Base-by-base conservation (phyloP, 35 echinoderm and acorn worm genomes). In the Diadema setosum region DNA sequence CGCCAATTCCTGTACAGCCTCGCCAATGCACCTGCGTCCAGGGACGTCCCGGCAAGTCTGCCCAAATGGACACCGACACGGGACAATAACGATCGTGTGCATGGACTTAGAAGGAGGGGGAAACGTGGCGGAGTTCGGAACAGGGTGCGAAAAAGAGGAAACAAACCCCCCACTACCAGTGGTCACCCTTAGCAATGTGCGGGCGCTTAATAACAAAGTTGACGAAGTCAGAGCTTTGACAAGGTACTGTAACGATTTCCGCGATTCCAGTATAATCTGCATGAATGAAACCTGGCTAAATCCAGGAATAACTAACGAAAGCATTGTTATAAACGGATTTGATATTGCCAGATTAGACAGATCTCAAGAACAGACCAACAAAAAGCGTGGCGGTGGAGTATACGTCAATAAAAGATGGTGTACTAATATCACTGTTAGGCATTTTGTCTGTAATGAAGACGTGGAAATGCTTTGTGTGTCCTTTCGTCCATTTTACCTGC, bases 401-500 rank as follows among this genome's bases (percentile, higher is more conserved):
- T 81, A 81, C 39, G 41, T 81, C 8, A 81, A 81, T 39, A 81
- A 81, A 39, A 8, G 21, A 3, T 81, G 75, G 75, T 81, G 75
- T 42, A 81, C 30, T 42, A 81, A 81, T 42, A 1, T 81, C 6
- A 81, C 75, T 20, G 41, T 81, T 41, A 81, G 39, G 44, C 41
- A 29, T 36, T 81, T 41, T 35, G 30, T 81, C 7, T 81, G 75
- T 41, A 37, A 40, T 39, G 29, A 29, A 21, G 75, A 81, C 26
- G 41, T 81, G 30, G 75, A 81, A 81, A 29, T 81, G 20, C 75
- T 35, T 40, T 37, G 75, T 43, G 41, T 81, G 30, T 81, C 75
- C 11, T 43, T 25, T 39, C 75, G 82, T 20, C 82, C 82, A 11
- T 84, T 84, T 36, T 84, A 84, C 45, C 35, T 70, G 45, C 82